phyloP scores from a whole-genome alignment of 2,888 invertebrate species.

The Ennomos quercinarius region DNA sequence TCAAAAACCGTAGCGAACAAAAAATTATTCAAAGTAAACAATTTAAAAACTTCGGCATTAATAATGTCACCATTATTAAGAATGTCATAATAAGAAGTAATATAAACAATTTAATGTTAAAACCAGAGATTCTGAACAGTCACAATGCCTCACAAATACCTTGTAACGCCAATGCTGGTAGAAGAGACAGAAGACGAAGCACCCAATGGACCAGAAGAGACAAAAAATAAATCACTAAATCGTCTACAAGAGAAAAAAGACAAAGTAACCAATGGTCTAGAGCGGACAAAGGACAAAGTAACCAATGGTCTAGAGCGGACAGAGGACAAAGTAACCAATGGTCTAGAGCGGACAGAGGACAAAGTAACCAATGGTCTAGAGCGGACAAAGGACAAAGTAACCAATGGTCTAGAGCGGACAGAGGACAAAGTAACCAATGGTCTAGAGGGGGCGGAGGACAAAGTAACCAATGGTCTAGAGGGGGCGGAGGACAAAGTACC shows the following conservation, averaged over 20 bases:
- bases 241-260: no score
- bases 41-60: no score
- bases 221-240: not conserved
- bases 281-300: no score
- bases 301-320: no score
- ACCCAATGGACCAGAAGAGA: not conserved
- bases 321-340: no score
- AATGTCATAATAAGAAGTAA: not conserved
- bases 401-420: slow-evolving; percentile 1
- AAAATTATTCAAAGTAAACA: no score
- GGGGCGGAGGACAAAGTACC: slow-evolving; percentile 2
- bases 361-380: not conserved
- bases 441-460: not conserved
- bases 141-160: slow-evolving; percentile 16
- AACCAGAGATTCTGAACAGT: not conserved
- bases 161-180: slow-evolving; percentile 10
- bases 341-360: not conserved
- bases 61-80: no score
- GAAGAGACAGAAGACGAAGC: slow-evolving; percentile 1
- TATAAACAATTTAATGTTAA: no score
- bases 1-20: no score
- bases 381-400: not conserved
- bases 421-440: not conserved
- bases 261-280: no score
- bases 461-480: no score